phyloP scores from a whole-genome alignment of 2,888 invertebrate genomes.

The Diplolepis rosae region DNA sequence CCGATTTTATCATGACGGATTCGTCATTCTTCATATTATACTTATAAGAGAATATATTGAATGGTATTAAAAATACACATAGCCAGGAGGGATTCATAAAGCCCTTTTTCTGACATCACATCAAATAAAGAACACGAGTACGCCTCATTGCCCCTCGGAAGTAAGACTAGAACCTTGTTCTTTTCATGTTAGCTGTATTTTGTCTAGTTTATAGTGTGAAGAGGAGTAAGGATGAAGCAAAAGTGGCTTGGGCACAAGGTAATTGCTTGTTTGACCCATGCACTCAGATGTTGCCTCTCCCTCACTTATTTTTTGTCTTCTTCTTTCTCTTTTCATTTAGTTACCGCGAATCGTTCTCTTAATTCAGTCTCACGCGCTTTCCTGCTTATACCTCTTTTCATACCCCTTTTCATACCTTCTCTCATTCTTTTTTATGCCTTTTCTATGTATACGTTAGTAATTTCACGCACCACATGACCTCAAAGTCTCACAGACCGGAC shows the following conservation, averaged over 20 bases:
- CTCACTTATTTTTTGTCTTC: slow-evolving; percentile 36
- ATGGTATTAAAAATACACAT: too few relatives aligned
- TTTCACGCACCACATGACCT: slow-evolving; percentile 63
- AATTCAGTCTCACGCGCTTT: slow-evolving; percentile 50
- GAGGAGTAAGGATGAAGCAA: slow-evolving; percentile 44
- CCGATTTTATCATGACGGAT: too few relatives aligned
- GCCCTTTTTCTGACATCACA: not conserved
- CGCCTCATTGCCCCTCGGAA: not conserved
- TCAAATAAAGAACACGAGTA: not conserved
- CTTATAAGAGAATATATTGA: too few relatives aligned
- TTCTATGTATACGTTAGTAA: slow-evolving; percentile 50
- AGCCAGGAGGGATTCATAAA: not conserved
- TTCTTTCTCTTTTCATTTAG: slow-evolving; percentile 44
- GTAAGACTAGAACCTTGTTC: not conserved
- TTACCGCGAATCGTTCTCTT: slow-evolving; percentile 47
- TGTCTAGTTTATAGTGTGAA: slow-evolving; percentile 45
- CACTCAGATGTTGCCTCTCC: too few relatives aligned
- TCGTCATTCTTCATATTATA: too few relatives aligned
- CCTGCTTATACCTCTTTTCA: slow-evolving; percentile 26
- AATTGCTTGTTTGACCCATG: slow-evolving; percentile 51
- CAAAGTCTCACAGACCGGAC: slow-evolving; percentile 53
- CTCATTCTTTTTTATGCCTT: slow-evolving; percentile 24
- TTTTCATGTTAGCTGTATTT: slow-evolving; percentile 34
- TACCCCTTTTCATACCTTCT: not conserved
- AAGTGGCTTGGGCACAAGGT: slow-evolving; percentile 39